Evolutionary conservation across 2,113 vertebrate species (phyloP), one percentile per base, ranked within the genome.

Genomic region (Perccottus glenii): DNA sequence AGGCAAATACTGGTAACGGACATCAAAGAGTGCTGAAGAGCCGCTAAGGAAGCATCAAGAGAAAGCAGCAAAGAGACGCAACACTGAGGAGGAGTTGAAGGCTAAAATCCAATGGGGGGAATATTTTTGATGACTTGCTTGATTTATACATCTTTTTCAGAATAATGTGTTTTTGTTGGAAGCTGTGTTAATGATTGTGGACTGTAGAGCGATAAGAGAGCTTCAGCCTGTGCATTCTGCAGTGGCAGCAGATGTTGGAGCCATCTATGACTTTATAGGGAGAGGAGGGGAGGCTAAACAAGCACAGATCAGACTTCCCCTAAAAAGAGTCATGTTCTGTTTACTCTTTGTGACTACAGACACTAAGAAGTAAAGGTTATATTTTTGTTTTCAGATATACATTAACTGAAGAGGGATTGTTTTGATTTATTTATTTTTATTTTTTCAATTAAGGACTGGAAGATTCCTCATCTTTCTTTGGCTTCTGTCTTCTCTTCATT

Each of bases 231-330:
- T 35, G 49, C 60, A 70, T 50, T 69, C 60, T 47, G 35, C 67
- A 73, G 65, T 80, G 64, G 64, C 65, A 70, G 79, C 84, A 82
- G 80, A 88, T 82, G 78, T 84, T 83, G 85, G 67, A 77, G 80
- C 75, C 81, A 75, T 89, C 69, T 50, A 42, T 58, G 73, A 58
- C 73, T 82, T 77, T 75, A 82, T 65, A 77, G 80, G 83, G 55
- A 79, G 60, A 43, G 9, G 27, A 36, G 35, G n/a, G 40, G 60
- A 79, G 49, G 61, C 67, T 61, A 79, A 77, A 71, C 42, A 58
- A 64, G 65, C 50, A 42, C 45, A 80, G 55, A 80, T 70, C 12
- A 57, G 67, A 66, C 69, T 83, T 78, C 65, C 57, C 66, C 78
- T 44, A 48, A 69, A 74, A 63, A 67, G 66, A 81, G 65, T 74